These are phyloP conservation scores for Drosophila prosaltans DNA, from an alignment of 1,140 invertebrate genomes.

Conservation along the genomic window DNA sequence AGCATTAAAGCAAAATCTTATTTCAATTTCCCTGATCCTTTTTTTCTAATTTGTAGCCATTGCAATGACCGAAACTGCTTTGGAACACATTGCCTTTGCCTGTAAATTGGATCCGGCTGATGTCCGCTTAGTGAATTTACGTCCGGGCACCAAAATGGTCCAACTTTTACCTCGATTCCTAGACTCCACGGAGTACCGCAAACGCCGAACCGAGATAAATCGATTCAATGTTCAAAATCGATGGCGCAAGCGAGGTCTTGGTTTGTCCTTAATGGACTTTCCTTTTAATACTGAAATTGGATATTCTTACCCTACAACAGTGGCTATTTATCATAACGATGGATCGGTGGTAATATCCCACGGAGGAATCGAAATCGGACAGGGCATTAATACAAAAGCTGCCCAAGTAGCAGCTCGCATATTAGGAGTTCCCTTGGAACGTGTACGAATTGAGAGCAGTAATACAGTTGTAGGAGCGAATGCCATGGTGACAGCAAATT, in stretches of 20 bases:
- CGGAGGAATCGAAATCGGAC: constrained; percentile 89
- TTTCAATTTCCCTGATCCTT: no score
- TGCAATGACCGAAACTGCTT: constrained; percentile 88
- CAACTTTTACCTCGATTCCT: constrained; percentile 70
- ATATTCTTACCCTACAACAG: constrained; percentile 83
- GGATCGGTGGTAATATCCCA: constrained; percentile 88
- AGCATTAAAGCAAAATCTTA: background rate
- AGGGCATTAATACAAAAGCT: constrained; percentile 88
- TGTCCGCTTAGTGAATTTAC: constrained; percentile 87
- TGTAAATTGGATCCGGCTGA: constrained; percentile 88
- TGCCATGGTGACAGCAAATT: constrained; percentile 87
- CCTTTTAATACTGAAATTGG: constrained; percentile 84
- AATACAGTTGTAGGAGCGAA: constrained; percentile 87
- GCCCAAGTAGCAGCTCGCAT: constrained; percentile 90
- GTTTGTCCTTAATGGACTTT: constrained; percentile 85
- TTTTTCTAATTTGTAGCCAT: constrained; percentile 83
- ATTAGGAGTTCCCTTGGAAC: constrained; percentile 88
- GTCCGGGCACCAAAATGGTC: constrained; percentile 78
- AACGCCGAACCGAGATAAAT: constrained; percentile 83
- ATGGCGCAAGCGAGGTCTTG: constrained; percentile 88
- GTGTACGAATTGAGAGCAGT: constrained; percentile 87
- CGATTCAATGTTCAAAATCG: constrained; percentile 87
- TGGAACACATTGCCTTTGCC: constrained; percentile 90
- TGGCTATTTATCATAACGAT: constrained; percentile 87
- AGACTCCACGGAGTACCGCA: constrained; percentile 83